Evolutionary conservation across 2,113 vertebrate species (phyloP).

Genomic region (Gymnarchus niloticus): DNA sequence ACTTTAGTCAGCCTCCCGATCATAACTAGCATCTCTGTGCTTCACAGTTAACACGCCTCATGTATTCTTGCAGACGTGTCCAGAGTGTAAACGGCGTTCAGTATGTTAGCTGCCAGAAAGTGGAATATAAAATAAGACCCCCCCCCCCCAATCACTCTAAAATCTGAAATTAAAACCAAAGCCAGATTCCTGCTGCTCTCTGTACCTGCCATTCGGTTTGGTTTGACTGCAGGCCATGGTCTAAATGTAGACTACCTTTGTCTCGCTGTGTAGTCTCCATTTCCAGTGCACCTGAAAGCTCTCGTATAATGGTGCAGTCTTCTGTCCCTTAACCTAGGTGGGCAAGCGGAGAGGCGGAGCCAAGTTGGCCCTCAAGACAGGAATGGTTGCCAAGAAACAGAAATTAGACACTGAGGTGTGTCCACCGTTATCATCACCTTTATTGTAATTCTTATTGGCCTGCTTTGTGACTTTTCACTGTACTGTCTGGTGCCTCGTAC

Average conservation of each 20-base stretch:
- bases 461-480: not conserved
- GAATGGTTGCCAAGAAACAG: slow-evolving; percentile 74
- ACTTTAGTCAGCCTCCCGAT: not conserved
- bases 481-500: not conserved
- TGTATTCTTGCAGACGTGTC: no score
- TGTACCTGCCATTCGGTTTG: not conserved
- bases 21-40: not conserved
- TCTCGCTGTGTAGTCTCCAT: slow-evolving; percentile 48
- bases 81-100: not conserved
- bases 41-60: not conserved
- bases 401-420: slow-evolving; percentile 66
- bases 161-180: not conserved
- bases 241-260: slow-evolving; percentile 11
- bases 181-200: not conserved
- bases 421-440: not conserved
- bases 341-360: slow-evolving; percentile 71
- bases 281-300: slow-evolving; percentile 50
- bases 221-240: not conserved
- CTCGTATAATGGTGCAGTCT: slow-evolving; percentile 71
- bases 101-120: not conserved
- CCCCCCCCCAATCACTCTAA: not conserved
- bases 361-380: slow-evolving; percentile 73
- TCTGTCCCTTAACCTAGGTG: slow-evolving; percentile 74
- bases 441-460: not conserved
- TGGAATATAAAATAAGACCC: not conserved